Base-by-base conservation (phyloP, 2,888 invertebrate genomes). In the Limnephilus auricula region DNA sequence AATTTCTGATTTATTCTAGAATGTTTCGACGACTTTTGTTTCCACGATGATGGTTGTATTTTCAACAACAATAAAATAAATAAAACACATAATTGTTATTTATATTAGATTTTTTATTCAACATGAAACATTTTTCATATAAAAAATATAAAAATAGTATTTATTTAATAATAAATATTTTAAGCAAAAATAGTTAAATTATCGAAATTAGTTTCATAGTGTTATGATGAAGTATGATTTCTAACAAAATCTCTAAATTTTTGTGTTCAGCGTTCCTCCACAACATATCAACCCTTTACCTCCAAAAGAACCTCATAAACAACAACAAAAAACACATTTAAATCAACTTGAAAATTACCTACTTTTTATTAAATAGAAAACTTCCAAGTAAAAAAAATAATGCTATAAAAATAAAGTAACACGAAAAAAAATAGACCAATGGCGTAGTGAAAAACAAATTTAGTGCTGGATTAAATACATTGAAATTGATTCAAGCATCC, bases 71-170 rank as follows among this genome's bases (percentile, higher is more conserved):
- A 25, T 84, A 25, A 25, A 84, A 40, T 12, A 84, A 84, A 37
- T 32, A 84, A 84, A 84, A 32, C n/a, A 40, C 15, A 4, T 13
- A 84, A 65, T 34, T 87, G 50, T 50, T 87, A 65, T 65, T 50
- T 87, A 65, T 15, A 87, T 87, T 87, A 87, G 87, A 65, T 65
- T 87, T 85, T 84, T 87, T 87, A 87, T 87, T 87, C 31, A 87
- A 87, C 87, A 87, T 87, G 50, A 65, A 65, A 87, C 6, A 30
- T 87, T 10, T 85, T 40, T 37, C 37, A 9, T n/a, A 85, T 84
- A 34, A 84, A 84, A 84, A 84, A 80, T 80, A 80, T 80, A 80
- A 80, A 32, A 15, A 80, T 80, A 32, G 31, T 31, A 80, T 32
- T 80, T 80, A 65, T 65, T 65, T 65, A 18, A 80, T 80, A 80